Evolutionary conservation across 2,797 vertebrate genomes (phyloP), one percentile per base, ranked within the genome.

Genomic region (Podarcis lilfordi): DNA sequence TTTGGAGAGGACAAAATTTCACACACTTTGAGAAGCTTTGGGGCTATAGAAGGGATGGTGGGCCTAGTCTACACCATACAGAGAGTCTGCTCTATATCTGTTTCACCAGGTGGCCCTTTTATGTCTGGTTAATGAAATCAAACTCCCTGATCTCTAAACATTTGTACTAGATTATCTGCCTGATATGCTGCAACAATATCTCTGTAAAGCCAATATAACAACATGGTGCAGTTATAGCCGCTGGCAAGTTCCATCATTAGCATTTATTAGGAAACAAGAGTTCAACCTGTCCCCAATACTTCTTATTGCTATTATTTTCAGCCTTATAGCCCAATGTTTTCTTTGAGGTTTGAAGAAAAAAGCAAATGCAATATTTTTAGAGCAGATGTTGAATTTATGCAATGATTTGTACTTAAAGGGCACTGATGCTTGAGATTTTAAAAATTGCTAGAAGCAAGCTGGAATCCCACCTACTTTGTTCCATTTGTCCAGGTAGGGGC

Each of bases 381-480:
- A 23, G 74, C 55, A 2, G 0, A 88, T 29, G 37, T 17, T 89
- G 84, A 91, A 89, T 91, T 86, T 88, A 86, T 84, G 91, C 64
- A 91, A 23, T 59, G 1, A 90, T 83, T 81, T 90, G 15, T 80
- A 86, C 84, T 89, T 86, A 93, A 85, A 83, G 85, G 86, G 55
- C 78, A 84, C 81, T 87, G 87, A 86, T 69, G 55, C n/a, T 45
- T 71, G 37, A 90, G 64, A 61, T 0, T 55, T 87, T 68, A 84
- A 82, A 69, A 88, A 77, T 86, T 91, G 55, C 72, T 80, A 74
- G 76, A 78, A 83, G 66, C 66, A 85, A 35, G 25, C 40, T 27
- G 66, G 85, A 84, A 85, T 84, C 43, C 72, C 81, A 43, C 45
- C 86, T 85, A 88, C n/a, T 80, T 78, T 61, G 29, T 50, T 77